These are phyloP conservation scores for Sebastes diaconus DNA, from an alignment of 2,797 vertebrate species.

Conservation along the genomic window DNA sequence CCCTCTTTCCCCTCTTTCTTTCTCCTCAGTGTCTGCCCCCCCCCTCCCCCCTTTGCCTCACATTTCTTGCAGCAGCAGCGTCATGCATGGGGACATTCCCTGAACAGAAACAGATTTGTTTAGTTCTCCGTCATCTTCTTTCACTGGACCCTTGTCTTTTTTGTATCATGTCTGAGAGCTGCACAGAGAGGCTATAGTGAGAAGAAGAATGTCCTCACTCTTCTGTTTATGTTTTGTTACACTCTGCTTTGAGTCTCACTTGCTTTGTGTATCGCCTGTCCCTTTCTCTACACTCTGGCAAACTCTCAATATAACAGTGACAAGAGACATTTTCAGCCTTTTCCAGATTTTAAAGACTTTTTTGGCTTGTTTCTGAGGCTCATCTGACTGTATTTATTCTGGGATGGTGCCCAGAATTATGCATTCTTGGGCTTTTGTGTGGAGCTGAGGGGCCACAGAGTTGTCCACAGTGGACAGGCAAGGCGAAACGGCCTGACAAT, in stretches of 20 bases:
- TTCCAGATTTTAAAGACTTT: conserved; percentile 46
- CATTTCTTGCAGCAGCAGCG: conserved; percentile 48
- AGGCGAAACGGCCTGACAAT: conserved; percentile 40
- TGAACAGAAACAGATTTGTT: conserved; percentile 83
- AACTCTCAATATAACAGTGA: conserved; percentile 44
- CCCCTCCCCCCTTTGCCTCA: neutral
- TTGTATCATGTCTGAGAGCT: conserved; percentile 56
- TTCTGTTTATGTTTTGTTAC: conserved; percentile 51
- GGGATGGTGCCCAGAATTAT: conserved; percentile 57
- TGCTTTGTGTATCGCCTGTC: conserved; percentile 13
- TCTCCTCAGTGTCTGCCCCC: conserved; percentile 14
- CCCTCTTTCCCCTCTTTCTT: conserved; percentile 43
- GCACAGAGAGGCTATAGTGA: conserved; percentile 55
- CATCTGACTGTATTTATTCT: conserved; percentile 44
- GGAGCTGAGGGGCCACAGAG: conserved; percentile 32
- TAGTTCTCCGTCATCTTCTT: conserved; percentile 65
- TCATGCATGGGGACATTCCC: conserved; percentile 75
- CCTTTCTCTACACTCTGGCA: conserved; percentile 25
- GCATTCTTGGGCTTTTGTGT: conserved; percentile 57
- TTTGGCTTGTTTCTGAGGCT: conserved; percentile 53
- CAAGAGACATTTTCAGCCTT: conserved; percentile 47
- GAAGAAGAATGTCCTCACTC: conserved; percentile 55
- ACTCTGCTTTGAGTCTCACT: conserved; percentile 39
- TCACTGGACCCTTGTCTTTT: conserved; percentile 50
- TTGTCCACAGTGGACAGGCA: conserved; percentile 32